Base-by-base conservation (phyloP, 2,113 vertebrate species). In the Glareola pratincola region DNA sequence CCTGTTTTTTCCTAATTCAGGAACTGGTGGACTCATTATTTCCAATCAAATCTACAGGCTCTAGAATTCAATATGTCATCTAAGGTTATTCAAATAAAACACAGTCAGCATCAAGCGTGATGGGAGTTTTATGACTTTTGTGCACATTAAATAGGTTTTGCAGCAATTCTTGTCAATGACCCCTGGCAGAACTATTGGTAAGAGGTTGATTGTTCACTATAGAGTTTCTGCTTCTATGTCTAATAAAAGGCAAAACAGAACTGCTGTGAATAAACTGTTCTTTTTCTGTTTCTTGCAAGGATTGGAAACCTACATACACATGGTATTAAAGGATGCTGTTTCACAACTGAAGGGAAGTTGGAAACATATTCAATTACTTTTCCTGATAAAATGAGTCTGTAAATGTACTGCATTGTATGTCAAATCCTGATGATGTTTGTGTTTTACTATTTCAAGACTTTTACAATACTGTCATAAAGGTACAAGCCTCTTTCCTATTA, bases 51-150 rank as follows among this genome's bases (percentile, higher is more conserved):
- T 53, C 57, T 88, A 37, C 10, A 41, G 51, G 16, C 43, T 95
- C 24, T 86, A 82, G 84, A 97, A 94, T 83, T 97, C 53, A 93
- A 56, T 95, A 80, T 85, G 37, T 76, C 37, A 59, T 86, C 92
- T 85, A 94, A 73, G 57, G 24, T 87, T 97, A 81, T 90, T 93
- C 59, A 92, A 67, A 90, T 96, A 63, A 94, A 92, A 93, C 47
- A 45, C 1, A 29, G 24, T 74, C 69, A 96, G 32, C 86, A 91
- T 71, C 59, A 90, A 77, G 34, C 32, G 41, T 75, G 72, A 76
- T 82, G 71, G 34, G 66, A 82, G 21, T 95, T 92, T 66, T 77
- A 89, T 83, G 27, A 81, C 14, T 96, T 92, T 77, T 88, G 54
- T 82, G 62, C 60, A 82, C 66, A 64, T 73, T 85, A 84, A 76